Evolutionary conservation across 2,888 invertebrate genomes (phyloP).

Genomic region (Phragmatobia fuliginosa): DNA sequence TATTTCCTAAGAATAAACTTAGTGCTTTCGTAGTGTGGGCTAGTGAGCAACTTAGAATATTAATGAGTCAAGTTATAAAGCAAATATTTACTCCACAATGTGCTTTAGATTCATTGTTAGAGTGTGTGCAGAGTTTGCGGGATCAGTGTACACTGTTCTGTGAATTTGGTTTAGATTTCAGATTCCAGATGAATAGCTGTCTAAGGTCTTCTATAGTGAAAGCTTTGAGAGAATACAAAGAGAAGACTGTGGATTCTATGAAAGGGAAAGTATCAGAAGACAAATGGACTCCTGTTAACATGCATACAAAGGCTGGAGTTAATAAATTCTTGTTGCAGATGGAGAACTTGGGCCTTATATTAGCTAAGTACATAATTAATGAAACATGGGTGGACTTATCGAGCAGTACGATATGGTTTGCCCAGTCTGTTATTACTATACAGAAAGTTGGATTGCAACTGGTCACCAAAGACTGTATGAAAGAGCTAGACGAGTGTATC

Average conservation of each 20-base stretch:
- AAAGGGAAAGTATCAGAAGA: constrained; percentile 93
- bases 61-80: constrained; percentile 93
- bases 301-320: constrained; percentile 90
- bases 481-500: constrained; percentile 90
- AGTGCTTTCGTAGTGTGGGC: constrained; percentile 95
- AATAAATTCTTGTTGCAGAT: constrained; percentile 90
- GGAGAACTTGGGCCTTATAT: constrained; percentile 89
- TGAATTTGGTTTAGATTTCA: constrained; percentile 94
- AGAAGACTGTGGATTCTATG: constrained; percentile 93
- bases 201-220: constrained; percentile 92
- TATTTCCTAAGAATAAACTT: constrained; percentile 91
- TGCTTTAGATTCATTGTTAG: constrained; percentile 93
- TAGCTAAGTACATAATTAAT: constrained; percentile 88
- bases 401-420: constrained; percentile 92
- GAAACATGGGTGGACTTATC: constrained; percentile 91
- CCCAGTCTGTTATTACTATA: constrained; percentile 90
- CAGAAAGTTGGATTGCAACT: constrained; percentile 92
- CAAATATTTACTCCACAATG: constrained; percentile 97
- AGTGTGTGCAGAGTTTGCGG: constrained; percentile 94
- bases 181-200: constrained; percentile 95
- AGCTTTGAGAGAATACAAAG: constrained; percentile 92
- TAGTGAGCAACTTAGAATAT: constrained; percentile 92
- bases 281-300: constrained; percentile 94
- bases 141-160: constrained; percentile 88
- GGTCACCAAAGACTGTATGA: constrained; percentile 91